Evolutionary conservation across 2,797 vertebrate genomes (phyloP), one percentile per base, ranked within the genome.

Genomic region (Hydrocynus forskahlii): DNA sequence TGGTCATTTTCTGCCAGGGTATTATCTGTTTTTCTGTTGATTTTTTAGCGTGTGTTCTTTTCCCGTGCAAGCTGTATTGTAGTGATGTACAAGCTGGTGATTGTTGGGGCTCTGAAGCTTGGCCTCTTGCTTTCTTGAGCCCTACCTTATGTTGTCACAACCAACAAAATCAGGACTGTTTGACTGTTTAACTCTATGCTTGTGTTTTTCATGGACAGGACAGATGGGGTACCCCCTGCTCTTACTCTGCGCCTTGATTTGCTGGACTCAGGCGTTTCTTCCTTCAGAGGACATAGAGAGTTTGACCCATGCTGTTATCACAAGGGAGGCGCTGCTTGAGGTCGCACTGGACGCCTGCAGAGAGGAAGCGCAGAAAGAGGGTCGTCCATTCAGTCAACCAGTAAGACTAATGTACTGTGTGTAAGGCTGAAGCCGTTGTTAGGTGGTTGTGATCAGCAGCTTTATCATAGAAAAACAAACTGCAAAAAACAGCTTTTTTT

Each of bases 231-330:
- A 57, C 35, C 9, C 1, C 0, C 23, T 71, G 59, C 12, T 71
- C 7, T 23, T 83, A 23, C 9, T 83, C 66, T 80, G 67, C 45
- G 12, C 70, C 14, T 48, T 83, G 66, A 71, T 76, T 80, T 77
- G 63, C 60, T 64, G 63, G 2, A 64, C 66, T n/a, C 66, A 76
- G 23, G 40, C 72, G 38, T 83, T 83, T 64, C 66, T 68, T 17
- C 70, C 25, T 0, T 73, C 19, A 4, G 9, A 1, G 3, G 45
- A 21, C 14, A 5, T 17, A 14, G 4, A 16, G 1, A 10, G 9
- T 6, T 14, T 2, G 5, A 71, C 50, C 5, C 21, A 62, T n/a
- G 6, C 23, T 55, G 57, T 21, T 2, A 52, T 75, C 55, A 76
- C 52, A 75, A 23, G 23, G 10, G 23, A 75, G 7, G 38, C 40